A percentile compares a stretch with the other conserved stretches of the same genome.
phyloP scores from a whole-genome alignment of 2,797 vertebrate genomes.

The Notolepis coatsorum region DNA sequence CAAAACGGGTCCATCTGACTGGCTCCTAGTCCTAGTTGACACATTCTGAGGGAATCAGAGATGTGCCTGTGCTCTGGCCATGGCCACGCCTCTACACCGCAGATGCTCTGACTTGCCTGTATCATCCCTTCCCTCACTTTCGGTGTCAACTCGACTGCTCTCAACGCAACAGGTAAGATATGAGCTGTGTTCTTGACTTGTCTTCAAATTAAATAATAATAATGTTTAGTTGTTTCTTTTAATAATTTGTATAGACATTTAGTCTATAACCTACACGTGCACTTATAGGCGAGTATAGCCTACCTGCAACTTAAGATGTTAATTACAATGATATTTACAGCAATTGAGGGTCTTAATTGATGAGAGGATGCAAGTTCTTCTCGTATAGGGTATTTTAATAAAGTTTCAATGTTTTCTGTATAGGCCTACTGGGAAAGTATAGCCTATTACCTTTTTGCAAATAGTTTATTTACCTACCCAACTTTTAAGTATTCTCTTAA shows the following conservation, averaged over 20 bases:
- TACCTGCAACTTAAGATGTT: conserved; percentile 23
- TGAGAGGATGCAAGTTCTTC: too few relatives aligned
- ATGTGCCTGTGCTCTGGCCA: conserved; percentile 19
- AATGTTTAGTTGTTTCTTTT: not conserved
- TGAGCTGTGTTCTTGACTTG: conserved; percentile 29
- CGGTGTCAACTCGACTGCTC: conserved; percentile 49
- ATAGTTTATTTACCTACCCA: too few relatives aligned
- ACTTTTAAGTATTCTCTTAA: too few relatives aligned
- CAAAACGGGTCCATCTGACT: too few relatives aligned
- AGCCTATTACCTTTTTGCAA: too few relatives aligned
- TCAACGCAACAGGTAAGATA: conserved; percentile 78
- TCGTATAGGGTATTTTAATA: too few relatives aligned
- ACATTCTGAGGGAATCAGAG: conserved; percentile 5
- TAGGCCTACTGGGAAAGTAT: too few relatives aligned
- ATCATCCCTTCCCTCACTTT: conserved; percentile 38
- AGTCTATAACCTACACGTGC: too few relatives aligned
- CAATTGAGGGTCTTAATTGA: not conserved
- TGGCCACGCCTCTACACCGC: conserved; percentile 70
- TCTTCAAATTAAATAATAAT: not conserved
- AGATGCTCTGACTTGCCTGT: conserved; percentile 35
- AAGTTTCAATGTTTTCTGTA: too few relatives aligned
- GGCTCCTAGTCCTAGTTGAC: too few relatives aligned
- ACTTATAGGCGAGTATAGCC: too few relatives aligned
- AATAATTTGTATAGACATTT: too few relatives aligned
- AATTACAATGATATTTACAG: conserved; percentile 4